phyloP scores from a whole-genome alignment of 2,113 vertebrate genomes.

The Caretta caretta region DNA sequence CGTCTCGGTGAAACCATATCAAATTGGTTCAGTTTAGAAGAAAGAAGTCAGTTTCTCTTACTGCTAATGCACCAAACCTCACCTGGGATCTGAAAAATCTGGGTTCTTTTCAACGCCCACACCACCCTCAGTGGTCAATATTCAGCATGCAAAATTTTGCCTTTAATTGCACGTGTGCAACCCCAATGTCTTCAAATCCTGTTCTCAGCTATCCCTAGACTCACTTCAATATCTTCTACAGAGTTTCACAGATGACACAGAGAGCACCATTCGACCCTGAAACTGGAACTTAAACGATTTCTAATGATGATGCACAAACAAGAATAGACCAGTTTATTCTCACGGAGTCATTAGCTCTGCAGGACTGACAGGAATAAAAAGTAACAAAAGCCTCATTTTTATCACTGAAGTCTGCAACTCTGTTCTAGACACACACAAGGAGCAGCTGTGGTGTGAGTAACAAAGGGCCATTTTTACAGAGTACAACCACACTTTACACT shows the following conservation, averaged over 20 bases:
- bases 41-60: background rate
- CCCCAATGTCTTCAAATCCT: rapidly evolving
- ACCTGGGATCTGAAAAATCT: background rate
- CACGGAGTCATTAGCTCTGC: rapidly evolving
- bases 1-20: background rate
- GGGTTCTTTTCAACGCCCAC: background rate
- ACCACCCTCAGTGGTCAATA: rapidly evolving
- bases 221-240: background rate
- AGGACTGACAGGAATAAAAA: rapidly evolving
- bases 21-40: background rate
- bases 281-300: background rate
- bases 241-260: rapidly evolving
- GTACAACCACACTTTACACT: background rate
- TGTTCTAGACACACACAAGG: rapidly evolving
- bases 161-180: background rate
- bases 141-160: background rate
- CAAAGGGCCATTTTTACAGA: background rate
- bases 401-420: background rate
- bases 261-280: rapidly evolving
- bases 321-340: rapidly evolving
- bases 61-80: too few relatives aligned
- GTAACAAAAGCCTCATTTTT: background rate
- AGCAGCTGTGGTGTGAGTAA: background rate
- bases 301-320: background rate
- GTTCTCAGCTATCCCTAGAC: background rate